phyloP scores from a whole-genome alignment of 30 jellyfish, hydroid and myxozoan species.

The Cassiopea andromeda region DNA sequence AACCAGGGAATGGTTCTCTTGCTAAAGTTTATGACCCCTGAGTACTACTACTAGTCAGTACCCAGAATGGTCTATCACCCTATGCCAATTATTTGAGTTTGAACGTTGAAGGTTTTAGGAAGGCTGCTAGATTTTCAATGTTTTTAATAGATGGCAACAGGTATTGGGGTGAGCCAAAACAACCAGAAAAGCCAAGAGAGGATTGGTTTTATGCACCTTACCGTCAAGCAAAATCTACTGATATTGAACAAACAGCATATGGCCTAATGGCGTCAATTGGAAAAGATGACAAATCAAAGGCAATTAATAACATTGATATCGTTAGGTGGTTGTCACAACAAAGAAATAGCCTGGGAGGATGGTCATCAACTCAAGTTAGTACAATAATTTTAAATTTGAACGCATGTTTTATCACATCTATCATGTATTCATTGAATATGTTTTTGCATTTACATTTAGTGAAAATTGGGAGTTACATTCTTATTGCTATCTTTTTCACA shows the following conservation, averaged over 20 bases:
- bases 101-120: background rate
- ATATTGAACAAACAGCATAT: conserved; percentile 89
- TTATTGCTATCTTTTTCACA: too few species aligned
- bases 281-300: background rate
- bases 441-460: too few species aligned
- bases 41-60: too few species aligned
- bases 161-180: conserved; percentile 72
- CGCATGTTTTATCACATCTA: too few species aligned
- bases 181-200: conserved; percentile 23
- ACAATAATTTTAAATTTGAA: background rate
- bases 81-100: background rate
- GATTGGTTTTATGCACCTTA: conserved; percentile 42
- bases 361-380: conserved; percentile 94
- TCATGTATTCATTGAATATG: too few species aligned
- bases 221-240: conserved; percentile 74
- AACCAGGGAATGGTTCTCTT: too few species aligned
- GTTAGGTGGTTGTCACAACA: conserved; percentile 91
- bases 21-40: too few species aligned
- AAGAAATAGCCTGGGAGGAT: conserved; percentile 92
- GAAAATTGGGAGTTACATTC: too few species aligned
- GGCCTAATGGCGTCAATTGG: conserved; percentile 69
- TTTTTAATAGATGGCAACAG: conserved; percentile 61
- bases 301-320: conserved; percentile 42
- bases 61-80: background rate
- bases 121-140: background rate